Base-by-base conservation (phyloP, 2,888 invertebrate species). In the Neoaliturus tenellus region DNA sequence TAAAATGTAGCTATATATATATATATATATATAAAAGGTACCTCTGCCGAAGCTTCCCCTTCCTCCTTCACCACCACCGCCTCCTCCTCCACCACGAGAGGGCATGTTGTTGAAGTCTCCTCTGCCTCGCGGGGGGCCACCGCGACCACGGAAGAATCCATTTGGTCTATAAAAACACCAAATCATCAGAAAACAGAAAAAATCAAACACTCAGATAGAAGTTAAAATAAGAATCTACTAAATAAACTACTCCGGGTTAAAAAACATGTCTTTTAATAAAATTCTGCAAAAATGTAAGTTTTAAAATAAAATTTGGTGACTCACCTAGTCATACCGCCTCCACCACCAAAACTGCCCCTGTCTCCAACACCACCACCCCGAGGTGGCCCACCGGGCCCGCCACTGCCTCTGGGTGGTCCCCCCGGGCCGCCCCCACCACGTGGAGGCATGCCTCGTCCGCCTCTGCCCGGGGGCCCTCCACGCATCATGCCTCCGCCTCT, bases 401-500 rank as follows among this genome's bases (percentile, higher is more conserved):
- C 80, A 2, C 80, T 58, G 4, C 82, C 82, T 31, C 82, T 41
- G 17, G 82, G 71, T 20, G 82, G 82, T 55, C 81, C 81, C 14
- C 81, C 81, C 12, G 81, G 81, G 25, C 81, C 81, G 0, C 81
- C 81, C 4, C 82, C 82, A 25, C 82, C n/a, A 14, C 73, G 82
- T 10, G 82, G 82, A 73, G 73, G 73, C 14, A 73, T 71, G 31
- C 81, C 71, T 48, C 82, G 73, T 25, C 82, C 82, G 17, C 82
- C 82, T 39, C 82, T 44, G 39, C 82, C 73, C 1, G 82, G 82
- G n/a, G 82, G 82, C 10, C 82, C 82, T 23, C 82, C 82, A 3
- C 82, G 48, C 82, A 82, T 82, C 82, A 82, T 82, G 23, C 82
- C 82, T 55, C 82, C 75, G 0, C 75, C 78, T 33, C 78, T 78